A percentile compares a stretch with the other conserved stretches of the same genome.
Conservation (phyloP, 2,888 invertebrate species). For the Drosophila robusta region DNA sequence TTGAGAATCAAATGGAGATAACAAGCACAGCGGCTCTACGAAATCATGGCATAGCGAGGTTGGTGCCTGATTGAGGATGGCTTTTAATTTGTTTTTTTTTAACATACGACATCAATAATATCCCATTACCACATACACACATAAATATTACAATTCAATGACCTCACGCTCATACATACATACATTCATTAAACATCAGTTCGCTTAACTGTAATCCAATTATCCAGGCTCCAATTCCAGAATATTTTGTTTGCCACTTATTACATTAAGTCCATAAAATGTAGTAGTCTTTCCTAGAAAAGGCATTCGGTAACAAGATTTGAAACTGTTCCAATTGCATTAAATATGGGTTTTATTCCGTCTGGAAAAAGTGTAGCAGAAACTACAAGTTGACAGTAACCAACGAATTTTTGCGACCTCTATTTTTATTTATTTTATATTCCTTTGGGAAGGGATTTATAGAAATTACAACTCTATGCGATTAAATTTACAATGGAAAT, state of each 20-base stretch:
- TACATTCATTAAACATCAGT: conserved; percentile 21
- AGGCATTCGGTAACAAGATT: too few species aligned
- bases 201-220: conserved; percentile 9
- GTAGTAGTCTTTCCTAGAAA: too few species aligned
- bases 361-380: too few species aligned
- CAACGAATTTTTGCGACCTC: too few species aligned
- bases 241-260: background rate
- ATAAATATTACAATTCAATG: conserved; percentile 8
- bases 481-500: too few species aligned
- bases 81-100: conserved; percentile 19
- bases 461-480: too few species aligned
- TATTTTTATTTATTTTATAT: too few species aligned
- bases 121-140: conserved; percentile 27
- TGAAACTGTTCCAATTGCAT: too few species aligned
- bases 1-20: conserved; percentile 84
- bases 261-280: background rate
- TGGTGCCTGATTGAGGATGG: conserved; percentile 51
- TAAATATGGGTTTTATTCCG: too few species aligned
- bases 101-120: conserved; percentile 20
- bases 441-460: too few species aligned
- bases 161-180: conserved; percentile 21
- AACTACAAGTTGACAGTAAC: too few species aligned
- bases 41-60: conserved; percentile 87
- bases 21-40: conserved; percentile 85
- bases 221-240: background rate